phyloP scores from a whole-genome alignment of 92 coral and sea anemone genomes.

The Palythoa grandiflora region DNA sequence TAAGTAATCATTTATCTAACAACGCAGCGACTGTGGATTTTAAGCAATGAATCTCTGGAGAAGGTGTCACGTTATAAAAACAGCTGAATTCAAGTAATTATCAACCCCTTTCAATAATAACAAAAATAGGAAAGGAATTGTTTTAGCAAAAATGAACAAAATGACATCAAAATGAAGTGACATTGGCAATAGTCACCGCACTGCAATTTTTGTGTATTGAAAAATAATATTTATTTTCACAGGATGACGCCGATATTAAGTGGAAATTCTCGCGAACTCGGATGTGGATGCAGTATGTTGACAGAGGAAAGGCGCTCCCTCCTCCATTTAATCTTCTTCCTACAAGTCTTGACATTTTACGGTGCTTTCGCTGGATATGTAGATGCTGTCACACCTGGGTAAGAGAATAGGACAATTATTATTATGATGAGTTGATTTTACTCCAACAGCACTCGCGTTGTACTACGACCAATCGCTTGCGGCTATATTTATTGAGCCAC shows the following conservation, averaged over 20 bases:
- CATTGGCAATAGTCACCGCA: not conserved
- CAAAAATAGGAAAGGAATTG: no score
- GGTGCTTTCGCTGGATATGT: not conserved
- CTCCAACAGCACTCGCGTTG: not conserved
- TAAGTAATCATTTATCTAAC: no score
- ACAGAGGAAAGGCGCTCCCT: slow-evolving; percentile 82
- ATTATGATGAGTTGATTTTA: not conserved
- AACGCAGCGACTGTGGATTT: no score
- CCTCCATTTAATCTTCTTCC: slow-evolving; percentile 92
- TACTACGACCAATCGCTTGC: not conserved
- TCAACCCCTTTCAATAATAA: no score
- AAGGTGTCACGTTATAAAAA: no score
- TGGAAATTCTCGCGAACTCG: slow-evolving; percentile 93
- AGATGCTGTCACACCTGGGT: slow-evolving; percentile 8
- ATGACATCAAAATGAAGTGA: no score
- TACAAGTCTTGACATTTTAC: slow-evolving; percentile 57
- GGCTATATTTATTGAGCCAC: no score
- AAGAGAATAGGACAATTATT: not conserved
- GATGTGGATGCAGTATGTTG: slow-evolving; percentile 93
- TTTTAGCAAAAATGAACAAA: no score
- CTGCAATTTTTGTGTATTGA: not conserved
- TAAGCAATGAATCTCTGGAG: no score
- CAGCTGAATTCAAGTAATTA: no score
- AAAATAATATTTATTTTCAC: not conserved
- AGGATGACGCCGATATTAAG: slow-evolving; percentile 88